Evolutionary conservation across 2,888 invertebrate genomes (phyloP), one percentile per base, ranked within the genome.

Genomic region (Colostygia pectinataria): DNA sequence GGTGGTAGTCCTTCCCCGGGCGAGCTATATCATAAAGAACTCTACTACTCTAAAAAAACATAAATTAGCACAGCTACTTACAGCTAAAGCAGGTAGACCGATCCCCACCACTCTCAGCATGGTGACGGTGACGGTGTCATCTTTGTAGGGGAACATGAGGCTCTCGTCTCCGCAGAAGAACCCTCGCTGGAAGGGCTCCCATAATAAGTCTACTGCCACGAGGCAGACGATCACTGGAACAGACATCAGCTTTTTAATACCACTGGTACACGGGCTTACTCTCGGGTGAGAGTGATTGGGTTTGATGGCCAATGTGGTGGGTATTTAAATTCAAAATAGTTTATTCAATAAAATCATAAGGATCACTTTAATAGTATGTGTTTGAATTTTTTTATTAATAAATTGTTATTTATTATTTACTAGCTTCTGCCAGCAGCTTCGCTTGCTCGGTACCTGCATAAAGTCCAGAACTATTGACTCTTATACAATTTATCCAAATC

Each of bases 91-190:
- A 36, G 96, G 96, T 48, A 96, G 75, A 7, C 91, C 87, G 13
- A 96, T 74, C 12, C 96, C 96, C 53, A 94, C 91, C 15, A 93
- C 69, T 68, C 95, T 94, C 25, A 97, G 90, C 85, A 93, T 91
- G 62, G 87, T 84, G 47, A 93, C 94, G 31, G 94, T 92, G 33
- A 97, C 93, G 0, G 97, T 97, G 32, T 96, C 96, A 0, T 91
- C 87, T 55, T 92, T 92, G 81, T 93, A 97, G 0, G 98, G 98
- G 79, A 97, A 96, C 80, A 92, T 93, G 15, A 99, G 92, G 55
- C 95, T 95, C 74, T 97, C 95, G 83, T 99, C 99, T 71, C 96
- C 94, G 83, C 99, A 99, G 91, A 96, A 98, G 90, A 98, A 98
- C 9, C 99, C 99, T 55, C 99, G 88, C 56, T 93, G 84, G 72